Evolutionary conservation across 2,113 vertebrate genomes (phyloP).

Genomic region (Nothoprocta pentlandii): DNA sequence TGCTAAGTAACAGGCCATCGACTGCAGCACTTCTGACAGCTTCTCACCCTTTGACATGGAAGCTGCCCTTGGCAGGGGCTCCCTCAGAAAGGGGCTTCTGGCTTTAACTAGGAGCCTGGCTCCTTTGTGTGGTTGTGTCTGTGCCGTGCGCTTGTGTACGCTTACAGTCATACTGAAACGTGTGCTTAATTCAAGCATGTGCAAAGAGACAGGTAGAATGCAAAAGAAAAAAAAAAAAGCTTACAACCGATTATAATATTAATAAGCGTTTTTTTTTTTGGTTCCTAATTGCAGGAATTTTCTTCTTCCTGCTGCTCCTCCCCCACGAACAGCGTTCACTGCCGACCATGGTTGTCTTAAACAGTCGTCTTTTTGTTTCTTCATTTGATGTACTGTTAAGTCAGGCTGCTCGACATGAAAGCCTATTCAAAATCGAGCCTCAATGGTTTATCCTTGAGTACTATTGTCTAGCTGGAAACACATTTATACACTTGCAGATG

Average conservation of each 20-base stretch:
- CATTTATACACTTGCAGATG: neutral
- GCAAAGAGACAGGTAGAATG: neutral
- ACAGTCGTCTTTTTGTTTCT: neutral
- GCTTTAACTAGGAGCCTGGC: neutral
- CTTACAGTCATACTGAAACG: neutral
- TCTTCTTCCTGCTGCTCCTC: neutral
- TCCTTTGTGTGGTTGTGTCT: neutral
- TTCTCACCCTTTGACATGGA: neutral
- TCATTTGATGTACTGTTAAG: neutral
- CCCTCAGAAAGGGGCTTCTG: neutral
- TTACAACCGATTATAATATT: neutral
- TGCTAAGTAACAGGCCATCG: neutral
- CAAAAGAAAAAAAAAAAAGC: neutral
- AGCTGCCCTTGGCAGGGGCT: neutral
- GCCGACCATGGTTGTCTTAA: slow-evolving; percentile 34
- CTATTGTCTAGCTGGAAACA: slow-evolving; percentile 43
- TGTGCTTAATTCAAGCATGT: neutral
- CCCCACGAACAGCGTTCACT: neutral
- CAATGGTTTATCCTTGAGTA: slow-evolving; percentile 11
- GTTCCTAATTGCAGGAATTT: neutral
- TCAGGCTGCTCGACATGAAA: slow-evolving; percentile 45
- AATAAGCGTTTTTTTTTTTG: neutral
- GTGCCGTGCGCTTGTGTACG: neutral
- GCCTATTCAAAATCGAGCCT: neutral
- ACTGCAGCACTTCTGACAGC: neutral